Conservation (phyloP, 2,888 invertebrate species). For the Diachrysia chrysitis region DNA sequence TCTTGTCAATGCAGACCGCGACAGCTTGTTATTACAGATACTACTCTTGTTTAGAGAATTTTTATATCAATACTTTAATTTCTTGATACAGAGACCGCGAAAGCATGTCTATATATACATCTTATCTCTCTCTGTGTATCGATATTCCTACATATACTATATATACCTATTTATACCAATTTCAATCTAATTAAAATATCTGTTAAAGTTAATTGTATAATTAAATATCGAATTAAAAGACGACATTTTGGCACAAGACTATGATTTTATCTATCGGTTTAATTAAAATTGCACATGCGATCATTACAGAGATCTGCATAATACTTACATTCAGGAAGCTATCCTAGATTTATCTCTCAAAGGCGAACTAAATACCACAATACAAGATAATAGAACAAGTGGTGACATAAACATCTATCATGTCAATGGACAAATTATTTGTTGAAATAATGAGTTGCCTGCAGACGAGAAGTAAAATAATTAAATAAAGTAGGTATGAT, state of each 20-base stretch:
- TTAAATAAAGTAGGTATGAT: too few species aligned
- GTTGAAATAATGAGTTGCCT: conserved; percentile 70
- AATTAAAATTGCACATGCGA: conserved; percentile 34
- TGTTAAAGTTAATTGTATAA: background rate
- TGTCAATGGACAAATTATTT: conserved; percentile 77
- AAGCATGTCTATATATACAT: too few species aligned
- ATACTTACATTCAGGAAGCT: conserved; percentile 70
- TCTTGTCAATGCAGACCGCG: conserved; percentile 5
- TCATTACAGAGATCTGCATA: conserved; percentile 49
- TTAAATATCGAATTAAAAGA: background rate
- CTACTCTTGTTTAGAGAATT: conserved; percentile 13
- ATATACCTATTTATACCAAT: too few species aligned
- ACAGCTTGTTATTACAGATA: conserved; percentile 14
- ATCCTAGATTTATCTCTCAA: conserved; percentile 74
- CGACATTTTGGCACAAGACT: too few species aligned
- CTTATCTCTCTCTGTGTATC: too few species aligned
- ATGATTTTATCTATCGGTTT: conserved; percentile 11
- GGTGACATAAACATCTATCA: conserved; percentile 73
- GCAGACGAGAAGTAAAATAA: conserved; percentile 63
- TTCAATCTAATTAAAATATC: too few species aligned
- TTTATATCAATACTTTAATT: background rate
- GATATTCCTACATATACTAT: too few species aligned
- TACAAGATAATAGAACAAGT: conserved; percentile 61
- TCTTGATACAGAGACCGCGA: too few species aligned
- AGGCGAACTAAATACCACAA: conserved; percentile 73